Evolutionary conservation across 2,888 invertebrate species (phyloP).

Genomic region (Calephelis perditalis): DNA sequence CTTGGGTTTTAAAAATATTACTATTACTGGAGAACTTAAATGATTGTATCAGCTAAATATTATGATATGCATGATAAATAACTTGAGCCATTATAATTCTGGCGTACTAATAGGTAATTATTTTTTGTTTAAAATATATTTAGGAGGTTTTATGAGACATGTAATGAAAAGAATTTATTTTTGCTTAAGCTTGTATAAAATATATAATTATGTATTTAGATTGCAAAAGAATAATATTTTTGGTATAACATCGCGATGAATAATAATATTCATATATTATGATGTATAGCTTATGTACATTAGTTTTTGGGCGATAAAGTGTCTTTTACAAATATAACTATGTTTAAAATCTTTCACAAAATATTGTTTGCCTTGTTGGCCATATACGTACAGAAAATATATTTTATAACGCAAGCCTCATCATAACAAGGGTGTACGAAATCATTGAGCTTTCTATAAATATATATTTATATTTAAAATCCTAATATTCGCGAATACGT

Average conservation of each 20-base stretch:
- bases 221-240: conserved; percentile 71
- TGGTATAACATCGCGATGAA: conserved; percentile 65
- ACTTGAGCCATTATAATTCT: too few relatives aligned
- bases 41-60: too few relatives aligned
- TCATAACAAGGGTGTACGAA: conserved; percentile 63
- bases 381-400: conserved; percentile 29
- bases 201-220: conserved; percentile 44
- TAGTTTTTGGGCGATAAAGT: conserved; percentile 50
- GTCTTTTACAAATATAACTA: conserved; percentile 34
- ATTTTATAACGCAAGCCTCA: conserved; percentile 48
- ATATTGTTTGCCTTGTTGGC: conserved; percentile 37
- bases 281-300: conserved; percentile 47
- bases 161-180: conserved; percentile 68
- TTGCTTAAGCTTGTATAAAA: conserved; percentile 74
- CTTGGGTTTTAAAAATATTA: too few relatives aligned
- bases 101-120: too few relatives aligned
- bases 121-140: too few relatives aligned
- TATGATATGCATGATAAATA: too few relatives aligned
- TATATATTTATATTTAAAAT: conserved; percentile 52
- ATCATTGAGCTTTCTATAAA: conserved; percentile 68
- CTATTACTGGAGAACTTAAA: too few relatives aligned
- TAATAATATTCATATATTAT: conserved; percentile 39
- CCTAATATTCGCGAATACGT: conserved; percentile 34
- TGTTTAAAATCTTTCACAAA: conserved; percentile 29
- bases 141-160: conserved; percentile 14